Evolutionary conservation across 2,113 vertebrate species (phyloP), one percentile per base, ranked within the genome.

Genomic region (Nothobranchius furzeri): DNA sequence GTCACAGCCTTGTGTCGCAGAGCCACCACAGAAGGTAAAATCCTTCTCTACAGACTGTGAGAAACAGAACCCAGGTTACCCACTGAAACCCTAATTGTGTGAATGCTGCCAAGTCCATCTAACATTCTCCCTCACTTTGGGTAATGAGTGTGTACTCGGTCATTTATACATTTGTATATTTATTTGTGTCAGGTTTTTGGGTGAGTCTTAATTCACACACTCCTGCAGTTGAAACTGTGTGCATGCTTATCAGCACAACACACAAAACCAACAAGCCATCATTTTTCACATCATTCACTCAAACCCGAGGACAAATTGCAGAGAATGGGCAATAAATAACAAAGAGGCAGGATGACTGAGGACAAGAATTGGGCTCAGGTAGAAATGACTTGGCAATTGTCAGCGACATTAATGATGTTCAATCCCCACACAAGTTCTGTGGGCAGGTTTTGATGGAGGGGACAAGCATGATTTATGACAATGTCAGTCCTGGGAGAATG

Each of bases 391-490:
- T 87, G 86, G 86, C 84, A 78, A 62, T 87, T 87, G 86, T 85
- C 84, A 78, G 64, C 13, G 68, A 79, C 85, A 78, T 82, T 88
- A 90, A 89, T 81, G 82, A 75, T 73, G 75, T 82, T 73, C 83
- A 76, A 72, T 82, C 68, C 74, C 67, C 76, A 85, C 71, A 83
- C 83, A 81, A 76, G 76, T 75, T 83, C 64, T 64, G 61, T 78
- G 78, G 87, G 81, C 73, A 83, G 68, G 78, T 82, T 74, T 60
- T 84, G 81, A 74, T 79, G 81, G 67, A 81, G 79, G 68, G 65
- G 71, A 83, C 86, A 85, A 82, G 65, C 67, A 66, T 90, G 88
- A 92, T 92, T 90, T 87, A 92, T 77, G 71, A 84, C 84, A 82
- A 81, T 70, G 78, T 66, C 48, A 60, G 78, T 73, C 82, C 63